Base-by-base conservation (phyloP, 2,888 invertebrate species). In the Bombylius discolor region DNA sequence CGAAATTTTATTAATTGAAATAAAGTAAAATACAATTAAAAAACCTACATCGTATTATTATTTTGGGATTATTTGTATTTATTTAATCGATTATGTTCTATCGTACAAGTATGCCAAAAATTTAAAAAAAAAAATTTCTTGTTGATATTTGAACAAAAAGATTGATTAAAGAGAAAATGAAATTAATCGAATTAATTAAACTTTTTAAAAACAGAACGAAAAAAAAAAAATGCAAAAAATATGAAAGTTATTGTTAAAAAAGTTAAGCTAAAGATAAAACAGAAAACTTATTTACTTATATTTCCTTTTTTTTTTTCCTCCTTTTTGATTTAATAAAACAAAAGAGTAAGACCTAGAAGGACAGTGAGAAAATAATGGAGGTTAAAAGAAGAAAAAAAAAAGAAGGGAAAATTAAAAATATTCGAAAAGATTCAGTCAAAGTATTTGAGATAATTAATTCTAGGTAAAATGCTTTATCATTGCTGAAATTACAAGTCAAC, bases 181-280 rank as follows among this genome's bases (percentile, higher is more conserved):
- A 57, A 55, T 57, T 57, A 55, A 52, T 57, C 52, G 54, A 57
- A 57, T 57, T 57, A 57, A 57, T 57, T 57, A 57, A 55, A 55
- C 36, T 52, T 57, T 50, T 42, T 9, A 48, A n/a, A 32, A 42
- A 49, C 32, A 14, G 49, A n/a, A 34, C 31, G 52, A 46, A 32
- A 14, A 39, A 51, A 39, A 9, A 9, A 9, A 9, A 39, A 39
- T 13, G 13, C 8, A 47, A 47, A 31, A 47, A 23, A 9, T 2
- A 47, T 23, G 47, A 23, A 9, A 31, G 13, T 7, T 7, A 31
- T 23, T 9, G 23, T 4, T 5, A 23, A 31, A 50, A 5, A 33
- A 52, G 47, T 33, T 13, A 36, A 32, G 12, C 11, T n/a, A 50
- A 42, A 39, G 39, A 39, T n/a, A 8, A 5, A 11, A 34, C 13